Conservation (phyloP, 1,140 invertebrate species). For the Nomia melanderi region DNA sequence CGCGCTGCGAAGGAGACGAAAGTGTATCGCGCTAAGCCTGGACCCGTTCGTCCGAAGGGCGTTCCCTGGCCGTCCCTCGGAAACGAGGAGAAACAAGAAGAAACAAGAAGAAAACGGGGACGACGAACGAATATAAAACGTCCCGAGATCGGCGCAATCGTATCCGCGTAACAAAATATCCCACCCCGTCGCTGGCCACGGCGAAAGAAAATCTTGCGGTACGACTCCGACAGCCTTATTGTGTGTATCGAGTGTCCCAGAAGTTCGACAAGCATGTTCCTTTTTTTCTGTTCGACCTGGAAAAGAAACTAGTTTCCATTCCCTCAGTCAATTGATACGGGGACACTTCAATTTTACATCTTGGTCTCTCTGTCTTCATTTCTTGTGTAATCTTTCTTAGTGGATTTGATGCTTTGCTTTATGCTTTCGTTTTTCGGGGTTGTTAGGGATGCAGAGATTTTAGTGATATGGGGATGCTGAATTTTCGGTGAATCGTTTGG, state of each 20-base stretch:
- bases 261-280: constrained; percentile 33
- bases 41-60: neutral
- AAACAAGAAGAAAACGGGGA: constrained; percentile 27
- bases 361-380: too few species aligned
- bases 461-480: too few species aligned
- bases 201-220: constrained; percentile 53
- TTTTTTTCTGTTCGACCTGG: constrained; percentile 1
- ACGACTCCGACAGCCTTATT: constrained; percentile 22
- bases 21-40: neutral
- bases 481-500: too few species aligned
- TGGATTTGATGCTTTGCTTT: too few species aligned
- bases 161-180: constrained; percentile 61
- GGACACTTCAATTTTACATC: constrained; percentile 8
- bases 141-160: constrained; percentile 41
- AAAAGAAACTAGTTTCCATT: constrained; percentile 1
- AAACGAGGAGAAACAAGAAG: neutral
- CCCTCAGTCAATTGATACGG: neutral
- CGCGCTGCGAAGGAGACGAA: neutral
- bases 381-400: too few species aligned
- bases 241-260: constrained; percentile 42
- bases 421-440: too few species aligned
- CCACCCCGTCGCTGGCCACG: constrained; percentile 22
- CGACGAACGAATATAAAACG: constrained; percentile 17
- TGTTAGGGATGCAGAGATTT: too few species aligned
- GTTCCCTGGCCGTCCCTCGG: constrained; percentile 10